phyloP scores from a whole-genome alignment of 2,888 invertebrate species.

The Agrochola circellaris region DNA sequence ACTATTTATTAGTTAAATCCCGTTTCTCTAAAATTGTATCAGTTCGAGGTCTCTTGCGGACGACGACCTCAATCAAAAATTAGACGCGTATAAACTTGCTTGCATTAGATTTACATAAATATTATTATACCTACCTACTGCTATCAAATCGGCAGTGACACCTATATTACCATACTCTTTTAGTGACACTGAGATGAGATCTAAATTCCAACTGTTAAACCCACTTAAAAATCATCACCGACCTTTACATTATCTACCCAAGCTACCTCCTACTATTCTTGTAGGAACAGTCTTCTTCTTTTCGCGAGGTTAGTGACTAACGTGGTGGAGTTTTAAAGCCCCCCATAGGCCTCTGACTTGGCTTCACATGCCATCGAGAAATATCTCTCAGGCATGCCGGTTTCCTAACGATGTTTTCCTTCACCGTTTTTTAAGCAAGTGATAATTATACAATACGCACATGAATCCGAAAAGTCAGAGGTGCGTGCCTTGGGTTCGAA shows the following conservation, averaged over 20 bases:
- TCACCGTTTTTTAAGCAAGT: too few species aligned
- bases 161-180: too few species aligned
- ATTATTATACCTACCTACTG: conserved; percentile 4
- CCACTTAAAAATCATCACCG: neutral
- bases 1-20: conserved; percentile 7
- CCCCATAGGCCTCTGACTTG: too few species aligned
- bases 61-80: conserved; percentile 43
- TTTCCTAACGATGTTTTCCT: too few species aligned
- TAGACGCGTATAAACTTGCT: conserved; percentile 23
- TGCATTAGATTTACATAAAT: conserved; percentile 46
- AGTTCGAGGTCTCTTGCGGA: conserved; percentile 36
- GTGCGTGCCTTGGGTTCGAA: too few species aligned
- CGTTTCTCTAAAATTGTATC: conserved; percentile 19
- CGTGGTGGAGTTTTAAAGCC: too few species aligned
- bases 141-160: conserved; percentile 11
- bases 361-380: too few species aligned
- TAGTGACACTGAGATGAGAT: conserved; percentile 13
- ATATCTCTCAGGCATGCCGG: too few species aligned
- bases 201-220: neutral
- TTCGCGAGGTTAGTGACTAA: too few species aligned
- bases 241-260: neutral
- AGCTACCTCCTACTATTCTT: neutral
- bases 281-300: too few species aligned
- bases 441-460: too few species aligned
- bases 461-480: too few species aligned